These are phyloP conservation scores for Dynastes maya DNA, from an alignment of 2,888 invertebrate species.

Conservation along the genomic window DNA sequence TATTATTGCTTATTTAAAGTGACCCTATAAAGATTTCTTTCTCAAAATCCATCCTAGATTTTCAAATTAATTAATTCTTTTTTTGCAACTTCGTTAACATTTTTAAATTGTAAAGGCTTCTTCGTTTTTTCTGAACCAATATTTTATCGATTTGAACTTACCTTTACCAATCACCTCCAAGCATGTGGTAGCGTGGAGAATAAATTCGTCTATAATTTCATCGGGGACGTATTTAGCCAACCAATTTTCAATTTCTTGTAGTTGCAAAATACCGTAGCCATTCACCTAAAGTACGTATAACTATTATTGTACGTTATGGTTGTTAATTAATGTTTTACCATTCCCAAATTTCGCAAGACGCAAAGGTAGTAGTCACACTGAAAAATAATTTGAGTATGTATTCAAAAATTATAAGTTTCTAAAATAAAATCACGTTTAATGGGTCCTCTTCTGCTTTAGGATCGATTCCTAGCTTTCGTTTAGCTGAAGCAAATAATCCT, in stretches of 20 bases:
- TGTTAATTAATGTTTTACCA: constrained; percentile 55
- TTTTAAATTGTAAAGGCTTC: neutral
- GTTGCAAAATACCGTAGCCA: constrained; percentile 59
- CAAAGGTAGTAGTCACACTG: constrained; percentile 61
- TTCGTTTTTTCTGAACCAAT: neutral
- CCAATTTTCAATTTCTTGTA: constrained; percentile 61
- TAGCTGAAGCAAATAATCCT: constrained; percentile 45
- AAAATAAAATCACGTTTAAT: constrained; percentile 59
- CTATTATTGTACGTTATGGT: neutral
- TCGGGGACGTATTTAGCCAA: constrained; percentile 61
- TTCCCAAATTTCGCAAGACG: constrained; percentile 57
- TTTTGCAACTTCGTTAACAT: neutral
- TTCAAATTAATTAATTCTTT: neutral
- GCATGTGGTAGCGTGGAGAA: constrained; percentile 54
- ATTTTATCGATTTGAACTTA: constrained; percentile 8
- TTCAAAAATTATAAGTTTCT: constrained; percentile 5
- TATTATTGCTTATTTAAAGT: too few species aligned
- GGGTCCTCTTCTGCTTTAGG: constrained; percentile 57
- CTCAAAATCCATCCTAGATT: too few species aligned
- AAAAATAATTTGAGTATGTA: constrained; percentile 40
- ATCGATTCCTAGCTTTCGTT: constrained; percentile 54
- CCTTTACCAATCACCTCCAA: constrained; percentile 23
- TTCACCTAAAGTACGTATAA: constrained; percentile 60
- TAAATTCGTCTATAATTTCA: constrained; percentile 58
- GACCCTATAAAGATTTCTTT: too few species aligned